Conservation (phyloP, 2,797 vertebrate species). For the Chanos chanos region DNA sequence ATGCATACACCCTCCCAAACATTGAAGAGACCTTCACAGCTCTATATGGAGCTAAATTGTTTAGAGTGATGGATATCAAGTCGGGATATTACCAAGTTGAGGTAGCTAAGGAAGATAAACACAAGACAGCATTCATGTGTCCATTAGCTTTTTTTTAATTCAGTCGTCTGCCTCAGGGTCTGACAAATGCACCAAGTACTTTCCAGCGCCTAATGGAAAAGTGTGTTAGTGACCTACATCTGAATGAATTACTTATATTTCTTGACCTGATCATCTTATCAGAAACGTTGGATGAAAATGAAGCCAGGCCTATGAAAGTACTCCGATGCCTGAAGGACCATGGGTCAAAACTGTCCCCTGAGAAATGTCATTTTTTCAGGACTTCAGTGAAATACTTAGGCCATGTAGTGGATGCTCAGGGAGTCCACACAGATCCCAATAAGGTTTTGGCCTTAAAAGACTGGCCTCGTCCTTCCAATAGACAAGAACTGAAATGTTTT, state of each 20-base stretch:
- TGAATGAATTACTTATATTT: neutral
- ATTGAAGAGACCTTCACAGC: too few relatives aligned
- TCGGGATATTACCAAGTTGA: too few relatives aligned
- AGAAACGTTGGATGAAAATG: neutral
- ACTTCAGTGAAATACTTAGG: neutral
- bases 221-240: neutral
- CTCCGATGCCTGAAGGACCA: neutral
- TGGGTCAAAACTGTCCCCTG: neutral
- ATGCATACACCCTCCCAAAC: too few relatives aligned
- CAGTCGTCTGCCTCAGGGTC: too few relatives aligned
- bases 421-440: neutral
- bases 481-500: neutral
- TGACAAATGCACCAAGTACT: too few relatives aligned
- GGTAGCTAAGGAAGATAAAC: too few relatives aligned
- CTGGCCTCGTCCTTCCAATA: neutral
- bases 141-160: too few relatives aligned
- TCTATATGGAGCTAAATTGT: too few relatives aligned
- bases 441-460: neutral
- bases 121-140: too few relatives aligned
- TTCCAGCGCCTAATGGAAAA: conserved; percentile 30
- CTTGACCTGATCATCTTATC: neutral
- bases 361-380: neutral
- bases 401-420: neutral
- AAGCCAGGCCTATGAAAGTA: neutral
- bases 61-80: too few relatives aligned